phyloP scores from a whole-genome alignment of 2,797 vertebrate genomes.

The Galagoides demidoff region DNA sequence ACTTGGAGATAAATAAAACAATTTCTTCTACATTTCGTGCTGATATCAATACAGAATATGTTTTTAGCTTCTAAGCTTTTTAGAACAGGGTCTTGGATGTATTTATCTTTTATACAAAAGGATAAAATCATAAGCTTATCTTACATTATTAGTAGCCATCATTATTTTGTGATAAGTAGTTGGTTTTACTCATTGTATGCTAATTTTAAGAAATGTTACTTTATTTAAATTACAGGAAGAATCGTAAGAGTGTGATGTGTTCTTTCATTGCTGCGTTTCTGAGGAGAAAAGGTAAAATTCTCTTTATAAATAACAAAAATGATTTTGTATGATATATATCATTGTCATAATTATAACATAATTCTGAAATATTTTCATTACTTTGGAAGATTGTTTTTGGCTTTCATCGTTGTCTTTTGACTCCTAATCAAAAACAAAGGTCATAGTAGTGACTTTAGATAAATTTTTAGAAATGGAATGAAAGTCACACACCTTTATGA shows the following conservation, averaged over 20 bases:
- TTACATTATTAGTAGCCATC: constrained; percentile 1
- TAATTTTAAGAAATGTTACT: not conserved
- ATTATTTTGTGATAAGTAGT: not conserved
- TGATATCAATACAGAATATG: not conserved
- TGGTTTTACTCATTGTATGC: not conserved
- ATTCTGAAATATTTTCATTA: constrained; percentile 41
- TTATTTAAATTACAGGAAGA: not conserved
- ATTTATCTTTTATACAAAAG: constrained; percentile 14
- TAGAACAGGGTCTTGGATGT: not conserved
- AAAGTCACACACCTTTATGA: not conserved
- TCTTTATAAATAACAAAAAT: not conserved
- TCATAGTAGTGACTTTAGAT: not conserved
- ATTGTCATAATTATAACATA: not conserved
- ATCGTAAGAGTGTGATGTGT: not conserved
- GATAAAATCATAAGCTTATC: not conserved
- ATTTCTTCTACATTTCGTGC: not conserved
- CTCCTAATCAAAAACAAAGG: not conserved
- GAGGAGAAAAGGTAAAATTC: not conserved
- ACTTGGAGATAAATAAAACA: not conserved
- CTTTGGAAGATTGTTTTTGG: not conserved
- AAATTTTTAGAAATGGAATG: not conserved
- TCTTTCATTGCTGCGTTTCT: constrained; percentile 17
- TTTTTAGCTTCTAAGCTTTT: constrained; percentile 5
- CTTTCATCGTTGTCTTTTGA: not conserved
- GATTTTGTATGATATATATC: not conserved